phyloP scores from a whole-genome alignment of 2,797 vertebrate species.

The Mus minutoides region DNA sequence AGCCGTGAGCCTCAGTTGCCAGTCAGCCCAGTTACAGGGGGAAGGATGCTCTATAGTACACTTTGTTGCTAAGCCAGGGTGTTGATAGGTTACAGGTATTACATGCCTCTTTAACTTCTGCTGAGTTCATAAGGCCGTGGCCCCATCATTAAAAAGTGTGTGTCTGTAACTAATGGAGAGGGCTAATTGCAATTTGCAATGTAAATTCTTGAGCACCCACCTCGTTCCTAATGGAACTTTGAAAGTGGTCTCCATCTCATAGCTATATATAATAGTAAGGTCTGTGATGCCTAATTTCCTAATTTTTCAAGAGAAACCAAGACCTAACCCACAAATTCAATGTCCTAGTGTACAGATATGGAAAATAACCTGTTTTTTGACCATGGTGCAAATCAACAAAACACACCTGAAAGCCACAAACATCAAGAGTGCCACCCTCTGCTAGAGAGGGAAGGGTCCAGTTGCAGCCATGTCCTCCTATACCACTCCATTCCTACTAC shows the following conservation, averaged over 20 bases:
- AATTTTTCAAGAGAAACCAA: neutral
- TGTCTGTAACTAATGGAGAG: neutral
- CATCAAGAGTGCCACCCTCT: neutral
- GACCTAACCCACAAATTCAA: neutral
- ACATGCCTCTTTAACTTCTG: neutral
- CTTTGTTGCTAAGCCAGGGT: neutral
- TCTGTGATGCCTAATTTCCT: neutral
- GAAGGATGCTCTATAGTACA: neutral
- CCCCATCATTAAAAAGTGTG: too few relatives aligned
- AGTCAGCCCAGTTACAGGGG: neutral
- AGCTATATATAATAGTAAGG: neutral
- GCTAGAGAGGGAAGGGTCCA: neutral
- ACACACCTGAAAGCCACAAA: neutral
- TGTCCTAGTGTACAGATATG: neutral
- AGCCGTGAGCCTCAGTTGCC: neutral
- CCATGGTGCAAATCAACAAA: neutral
- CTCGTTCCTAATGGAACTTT: neutral
- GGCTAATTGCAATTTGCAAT: neutral
- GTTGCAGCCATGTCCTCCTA: rapidly evolving
- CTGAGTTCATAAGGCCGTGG: neutral
- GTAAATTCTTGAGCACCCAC: neutral
- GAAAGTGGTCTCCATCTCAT: neutral
- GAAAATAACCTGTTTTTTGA: neutral
- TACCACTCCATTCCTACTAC: too few relatives aligned
- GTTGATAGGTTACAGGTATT: neutral